Conservation (phyloP, 2,888 invertebrate species). For the Acholoe squamosa region DNA sequence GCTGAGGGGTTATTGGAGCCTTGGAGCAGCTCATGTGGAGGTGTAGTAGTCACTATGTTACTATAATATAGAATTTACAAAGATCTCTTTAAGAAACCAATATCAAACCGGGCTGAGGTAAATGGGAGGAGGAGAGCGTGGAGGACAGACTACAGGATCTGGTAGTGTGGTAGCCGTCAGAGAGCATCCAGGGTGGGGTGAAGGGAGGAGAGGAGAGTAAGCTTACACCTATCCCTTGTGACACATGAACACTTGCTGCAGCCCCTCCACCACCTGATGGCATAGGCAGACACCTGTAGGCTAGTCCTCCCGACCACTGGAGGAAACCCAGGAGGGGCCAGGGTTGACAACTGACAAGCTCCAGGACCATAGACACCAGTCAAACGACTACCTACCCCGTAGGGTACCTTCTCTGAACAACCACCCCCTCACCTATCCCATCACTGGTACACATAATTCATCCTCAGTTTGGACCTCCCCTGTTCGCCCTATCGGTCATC, state of each 20-base stretch:
- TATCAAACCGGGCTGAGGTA: too few species aligned
- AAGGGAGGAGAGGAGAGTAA: too few species aligned
- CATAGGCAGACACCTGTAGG: not conserved
- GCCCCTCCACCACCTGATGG: not conserved
- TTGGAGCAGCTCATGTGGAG: too few species aligned
- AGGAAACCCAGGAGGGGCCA: conserved; percentile 14
- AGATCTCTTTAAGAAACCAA: too few species aligned
- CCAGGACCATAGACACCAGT: not conserved
- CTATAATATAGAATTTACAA: too few species aligned
- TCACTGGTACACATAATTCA: not conserved
- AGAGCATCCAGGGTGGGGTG: too few species aligned
- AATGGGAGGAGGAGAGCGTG: too few species aligned
- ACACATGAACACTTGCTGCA: not conserved
- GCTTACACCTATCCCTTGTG: not conserved
- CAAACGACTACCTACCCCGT: not conserved
- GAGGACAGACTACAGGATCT: too few species aligned
- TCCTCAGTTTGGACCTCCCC: not conserved
- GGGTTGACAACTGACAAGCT: not conserved
- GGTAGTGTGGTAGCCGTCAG: too few species aligned
- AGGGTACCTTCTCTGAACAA: not conserved
- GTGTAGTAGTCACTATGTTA: too few species aligned
- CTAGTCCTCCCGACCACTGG: not conserved
- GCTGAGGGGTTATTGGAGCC: too few species aligned
- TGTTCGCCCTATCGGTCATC: not conserved
- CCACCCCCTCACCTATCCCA: not conserved